A percentile compares a stretch with the other conserved stretches of the same genome.
These are phyloP conservation scores for Panagrolaimus sp. DNA, from an alignment of 1,140 invertebrate species.

Conservation along the genomic window DNA sequence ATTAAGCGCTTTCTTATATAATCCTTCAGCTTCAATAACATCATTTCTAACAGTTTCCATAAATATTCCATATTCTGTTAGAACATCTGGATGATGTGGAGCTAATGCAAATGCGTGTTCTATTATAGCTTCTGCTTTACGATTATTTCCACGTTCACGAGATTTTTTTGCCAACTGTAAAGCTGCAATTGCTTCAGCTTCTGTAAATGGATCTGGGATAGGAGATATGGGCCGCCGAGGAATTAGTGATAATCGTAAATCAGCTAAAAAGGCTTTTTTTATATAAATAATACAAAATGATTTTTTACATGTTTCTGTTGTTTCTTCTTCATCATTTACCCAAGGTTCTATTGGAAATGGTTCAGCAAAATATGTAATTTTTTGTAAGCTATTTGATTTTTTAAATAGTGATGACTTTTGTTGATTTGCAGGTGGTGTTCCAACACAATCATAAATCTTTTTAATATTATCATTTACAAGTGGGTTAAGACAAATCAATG, in stretches of 20 bases:
- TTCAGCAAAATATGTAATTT: slow-evolving; percentile 27
- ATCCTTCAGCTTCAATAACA: slow-evolving; percentile 78
- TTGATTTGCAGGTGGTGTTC: background rate
- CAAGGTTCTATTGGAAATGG: slow-evolving; percentile 16
- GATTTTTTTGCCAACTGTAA: slow-evolving; percentile 39
- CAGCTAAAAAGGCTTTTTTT: background rate
- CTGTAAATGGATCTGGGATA: slow-evolving; percentile 19
- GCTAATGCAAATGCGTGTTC: slow-evolving; percentile 78
- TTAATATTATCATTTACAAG: background rate
- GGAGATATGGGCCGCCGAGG: slow-evolving; percentile 3
- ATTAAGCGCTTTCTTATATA: slow-evolving; percentile 75
- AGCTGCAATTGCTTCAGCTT: slow-evolving; percentile 42
- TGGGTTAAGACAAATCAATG: slow-evolving; percentile 8
- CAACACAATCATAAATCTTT: slow-evolving; percentile 16
- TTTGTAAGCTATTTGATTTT: background rate
- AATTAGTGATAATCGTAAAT: background rate
- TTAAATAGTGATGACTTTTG: background rate
- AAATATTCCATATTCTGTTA: slow-evolving; percentile 88
- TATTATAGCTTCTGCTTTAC: slow-evolving; percentile 43
- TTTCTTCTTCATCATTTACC: background rate
- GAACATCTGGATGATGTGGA: slow-evolving; percentile 81
- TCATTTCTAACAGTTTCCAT: slow-evolving; percentile 78
- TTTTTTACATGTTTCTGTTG: background rate
- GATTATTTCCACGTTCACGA: slow-evolving; percentile 35
- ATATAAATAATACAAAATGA: background rate